Evolutionary conservation across 1,140 invertebrate genomes (phyloP), one percentile per base, ranked within the genome.

Genomic region (Chionoecetes opilio): DNA sequence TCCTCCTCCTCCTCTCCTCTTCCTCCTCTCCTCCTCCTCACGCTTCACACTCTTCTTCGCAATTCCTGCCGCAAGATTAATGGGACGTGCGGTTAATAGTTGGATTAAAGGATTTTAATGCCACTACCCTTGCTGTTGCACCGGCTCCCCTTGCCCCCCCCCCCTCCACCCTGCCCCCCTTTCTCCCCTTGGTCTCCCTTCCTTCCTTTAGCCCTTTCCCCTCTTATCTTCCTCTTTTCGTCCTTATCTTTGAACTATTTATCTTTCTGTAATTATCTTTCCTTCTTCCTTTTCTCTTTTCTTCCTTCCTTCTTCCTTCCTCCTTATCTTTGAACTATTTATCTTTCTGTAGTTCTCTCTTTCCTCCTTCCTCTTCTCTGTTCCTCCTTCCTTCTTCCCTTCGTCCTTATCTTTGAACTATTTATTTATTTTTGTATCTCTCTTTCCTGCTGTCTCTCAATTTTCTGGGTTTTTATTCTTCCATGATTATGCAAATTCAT

Each of bases 101-200:
- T 11, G 89, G 89, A 91, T 91, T 91, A 91, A 91, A 38, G 46
- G 89, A 91, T 91, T 91, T 91, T 91, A 91, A 91, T 91, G 35
- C 46, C 63, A 35, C 41, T 29, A 29, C 88, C 38, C 41, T 38
- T 38, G 31, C 84, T 38, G 11, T 34, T 26, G 14, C 32, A 8
- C 32, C 32, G 32, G 14, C 32, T 29, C 32, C 32, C 35, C 82
- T 84, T 11, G 9, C 32, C 29, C 35, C 32, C 84, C 82, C 29
- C 32, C 84, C 21, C 84, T 32, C 84, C 21, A 14, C 34, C 84
- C 29, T 32, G 3, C 9, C 9, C 84, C 84, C 9, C 32, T 32
- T 26, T 26, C n/a, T 26, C 31, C 82, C n/a, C n/a, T 6, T 84
- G 31, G 5, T 11, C 14, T 38, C 84, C 84, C 17, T 26, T 38